These are phyloP conservation scores for Trichomalopsis sarcophagae DNA, from an alignment of 1,140 invertebrate genomes.

Conservation along the genomic window DNA sequence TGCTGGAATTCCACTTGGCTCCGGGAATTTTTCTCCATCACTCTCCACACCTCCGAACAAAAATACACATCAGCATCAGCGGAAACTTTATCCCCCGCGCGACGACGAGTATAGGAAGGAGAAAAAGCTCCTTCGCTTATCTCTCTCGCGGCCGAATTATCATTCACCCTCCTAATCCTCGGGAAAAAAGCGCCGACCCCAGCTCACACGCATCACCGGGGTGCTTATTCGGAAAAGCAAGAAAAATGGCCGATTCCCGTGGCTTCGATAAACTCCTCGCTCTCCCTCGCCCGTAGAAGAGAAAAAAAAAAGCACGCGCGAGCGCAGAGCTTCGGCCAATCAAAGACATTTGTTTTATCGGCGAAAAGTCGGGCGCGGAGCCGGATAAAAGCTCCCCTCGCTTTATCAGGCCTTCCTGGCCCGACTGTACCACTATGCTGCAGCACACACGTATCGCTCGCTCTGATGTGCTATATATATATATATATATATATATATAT, in stretches of 20 bases:
- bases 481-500: no score
- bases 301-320: neutral
- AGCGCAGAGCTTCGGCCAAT: conserved; percentile 51
- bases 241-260: conserved; percentile 44
- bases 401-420: conserved; percentile 23
- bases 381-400: conserved; percentile 10
- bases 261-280: conserved; percentile 32
- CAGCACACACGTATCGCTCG: neutral
- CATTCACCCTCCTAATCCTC: conserved; percentile 44
- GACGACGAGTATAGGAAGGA: neutral
- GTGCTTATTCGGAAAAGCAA: neutral
- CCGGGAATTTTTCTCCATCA: no score
- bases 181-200: neutral
- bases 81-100: neutral
- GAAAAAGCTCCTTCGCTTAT: conserved; percentile 16
- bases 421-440: neutral
- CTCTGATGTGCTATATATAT: neutral
- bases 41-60: neutral
- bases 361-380: neutral
- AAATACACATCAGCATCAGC: neutral
- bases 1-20: no score
- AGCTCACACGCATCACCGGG: neutral
- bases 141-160: conserved; percentile 27
- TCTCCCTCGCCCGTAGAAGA: neutral
- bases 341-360: conserved; percentile 60